Evolutionary conservation across 2,888 invertebrate species (phyloP).

Genomic region (Sminthurinus aureus): DNA sequence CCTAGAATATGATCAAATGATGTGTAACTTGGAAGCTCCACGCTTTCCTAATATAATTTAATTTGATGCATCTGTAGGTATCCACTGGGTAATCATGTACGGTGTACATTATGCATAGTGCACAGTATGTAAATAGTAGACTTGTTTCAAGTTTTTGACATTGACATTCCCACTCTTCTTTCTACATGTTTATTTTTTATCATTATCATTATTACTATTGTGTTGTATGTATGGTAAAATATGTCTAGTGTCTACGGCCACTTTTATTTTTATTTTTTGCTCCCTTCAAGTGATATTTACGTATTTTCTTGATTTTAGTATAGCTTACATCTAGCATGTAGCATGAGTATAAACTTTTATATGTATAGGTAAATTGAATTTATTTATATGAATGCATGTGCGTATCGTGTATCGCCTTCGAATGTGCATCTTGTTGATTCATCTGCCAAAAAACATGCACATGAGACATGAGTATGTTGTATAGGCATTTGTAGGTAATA

Average conservation of each 20-base stretch:
- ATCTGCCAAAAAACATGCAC: too few species aligned
- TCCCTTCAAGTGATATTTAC: too few species aligned
- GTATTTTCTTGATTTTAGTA: too few species aligned
- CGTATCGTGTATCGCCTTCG: too few species aligned
- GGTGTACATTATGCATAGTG: background rate
- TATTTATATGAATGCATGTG: too few species aligned
- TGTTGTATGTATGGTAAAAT: background rate
- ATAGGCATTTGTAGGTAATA: background rate
- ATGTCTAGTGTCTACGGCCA: background rate
- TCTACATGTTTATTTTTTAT: background rate
- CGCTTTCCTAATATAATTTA: background rate
- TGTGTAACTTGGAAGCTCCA: background rate
- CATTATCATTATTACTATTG: background rate
- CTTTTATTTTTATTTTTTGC: too few species aligned
- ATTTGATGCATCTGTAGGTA: background rate
- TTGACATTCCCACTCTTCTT: background rate
- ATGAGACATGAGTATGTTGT: background rate
- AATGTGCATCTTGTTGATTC: too few species aligned
- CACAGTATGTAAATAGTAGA: background rate
- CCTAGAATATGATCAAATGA: background rate
- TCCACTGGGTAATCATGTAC: background rate
- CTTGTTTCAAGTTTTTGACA: background rate
- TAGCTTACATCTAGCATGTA: too few species aligned
- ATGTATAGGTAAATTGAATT: too few species aligned
- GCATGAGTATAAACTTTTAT: too few species aligned